These are phyloP conservation scores for Yponomeuta cagnagella DNA, from an alignment of 2,888 invertebrate species.

Conservation along the genomic window DNA sequence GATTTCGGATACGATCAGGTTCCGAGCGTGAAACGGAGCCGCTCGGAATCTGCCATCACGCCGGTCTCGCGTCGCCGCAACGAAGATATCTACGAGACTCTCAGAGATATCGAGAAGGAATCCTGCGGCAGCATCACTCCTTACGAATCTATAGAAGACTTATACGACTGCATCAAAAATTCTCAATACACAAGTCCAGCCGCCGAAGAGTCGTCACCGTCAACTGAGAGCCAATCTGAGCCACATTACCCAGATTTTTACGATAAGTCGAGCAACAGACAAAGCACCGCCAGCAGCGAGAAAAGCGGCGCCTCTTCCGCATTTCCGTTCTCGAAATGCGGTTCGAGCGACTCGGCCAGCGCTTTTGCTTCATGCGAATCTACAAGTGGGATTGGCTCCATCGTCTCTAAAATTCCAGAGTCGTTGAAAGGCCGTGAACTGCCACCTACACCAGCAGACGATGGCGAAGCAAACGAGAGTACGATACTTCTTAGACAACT, in stretches of 20 bases:
- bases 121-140: slow-evolving; percentile 68
- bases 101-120: slow-evolving; percentile 54
- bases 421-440: slow-evolving; percentile 56
- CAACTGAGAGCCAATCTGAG: slow-evolving; percentile 58
- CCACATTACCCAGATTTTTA: slow-evolving; percentile 63
- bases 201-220: slow-evolving; percentile 60
- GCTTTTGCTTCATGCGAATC: slow-evolving; percentile 68
- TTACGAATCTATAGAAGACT: slow-evolving; percentile 69
- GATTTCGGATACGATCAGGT: slow-evolving; percentile 68
- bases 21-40: slow-evolving; percentile 59
- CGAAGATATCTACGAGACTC: slow-evolving; percentile 63
- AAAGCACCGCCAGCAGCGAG: slow-evolving; percentile 66
- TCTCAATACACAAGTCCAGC: slow-evolving; percentile 56
- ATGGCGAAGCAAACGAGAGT: slow-evolving; percentile 52
- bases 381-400: slow-evolving; percentile 62
- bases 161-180: slow-evolving; percentile 70
- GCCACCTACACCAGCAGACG: slow-evolving; percentile 45
- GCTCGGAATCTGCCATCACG: slow-evolving; percentile 65
- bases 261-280: slow-evolving; percentile 58
- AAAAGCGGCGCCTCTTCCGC: slow-evolving; percentile 68
- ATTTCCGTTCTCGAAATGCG: slow-evolving; percentile 70
- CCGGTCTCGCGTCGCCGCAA: slow-evolving; percentile 52
- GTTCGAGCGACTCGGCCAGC: slow-evolving; percentile 64
- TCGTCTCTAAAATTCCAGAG: slow-evolving; percentile 54
- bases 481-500: slow-evolving; percentile 71